phyloP scores from a whole-genome alignment of 2,797 vertebrate species.

The Semaprochilodus insignis region DNA sequence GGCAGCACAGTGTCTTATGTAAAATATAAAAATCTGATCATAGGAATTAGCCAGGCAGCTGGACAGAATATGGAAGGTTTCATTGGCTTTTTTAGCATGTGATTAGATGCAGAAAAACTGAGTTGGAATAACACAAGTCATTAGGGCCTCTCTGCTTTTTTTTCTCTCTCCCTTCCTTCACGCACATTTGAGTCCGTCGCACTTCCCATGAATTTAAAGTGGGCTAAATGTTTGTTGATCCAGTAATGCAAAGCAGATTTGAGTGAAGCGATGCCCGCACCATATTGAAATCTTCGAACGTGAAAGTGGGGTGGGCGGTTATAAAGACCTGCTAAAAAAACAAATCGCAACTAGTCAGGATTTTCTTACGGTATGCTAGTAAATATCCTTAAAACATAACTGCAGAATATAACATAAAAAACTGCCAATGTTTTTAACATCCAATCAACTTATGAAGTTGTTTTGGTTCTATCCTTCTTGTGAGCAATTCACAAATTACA shows the following conservation, averaged over 20 bases:
- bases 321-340: not conserved
- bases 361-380: not conserved
- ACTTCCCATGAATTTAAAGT: constrained; percentile 70
- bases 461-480: too few relatives aligned
- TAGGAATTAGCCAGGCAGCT: constrained; percentile 69
- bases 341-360: not conserved
- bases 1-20: constrained; percentile 47
- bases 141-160: constrained; percentile 55
- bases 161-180: constrained; percentile 51
- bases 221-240: constrained; percentile 60
- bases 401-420: too few relatives aligned
- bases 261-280: constrained; percentile 38
- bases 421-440: too few relatives aligned
- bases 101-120: constrained; percentile 72
- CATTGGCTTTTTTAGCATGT: constrained; percentile 63
- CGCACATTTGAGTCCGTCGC: constrained; percentile 62
- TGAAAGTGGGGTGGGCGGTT: not conserved
- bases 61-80: constrained; percentile 66
- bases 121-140: constrained; percentile 69
- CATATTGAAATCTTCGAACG: not conserved
- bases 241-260: constrained; percentile 71
- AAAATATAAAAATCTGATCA: constrained; percentile 74
- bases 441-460: too few relatives aligned
- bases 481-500: too few relatives aligned
- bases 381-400: not conserved